Evolutionary conservation across 2,113 vertebrate species (phyloP), one percentile per base, ranked within the genome.

Genomic region (Trogon surrucura): DNA sequence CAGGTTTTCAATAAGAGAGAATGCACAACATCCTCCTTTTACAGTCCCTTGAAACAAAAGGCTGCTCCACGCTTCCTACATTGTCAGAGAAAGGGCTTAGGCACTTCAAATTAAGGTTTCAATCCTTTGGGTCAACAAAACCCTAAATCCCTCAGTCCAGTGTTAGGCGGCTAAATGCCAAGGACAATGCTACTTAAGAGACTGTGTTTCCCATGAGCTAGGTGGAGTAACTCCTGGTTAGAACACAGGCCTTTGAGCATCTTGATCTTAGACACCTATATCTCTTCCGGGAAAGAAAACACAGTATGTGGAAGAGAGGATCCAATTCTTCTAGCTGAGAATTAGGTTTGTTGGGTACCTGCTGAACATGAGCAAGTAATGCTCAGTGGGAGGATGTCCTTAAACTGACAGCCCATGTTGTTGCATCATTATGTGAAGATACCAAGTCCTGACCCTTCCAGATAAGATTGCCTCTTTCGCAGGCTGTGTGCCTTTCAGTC

Each of bases 151-250:
- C 17, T 30, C 32, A 85, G 67, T 13, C 30, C 41, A 57, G 64
- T 0, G 0, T n/a, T 41, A 30, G 3, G 19, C 26, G 62, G 10
- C 41, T 74, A 54, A 87, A 78, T 58, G 45, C 29, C 45, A 53
- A 38, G 21, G 30, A 2, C 32, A 9, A 13, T 18, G 61, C 62
- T 65, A 13, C n/a, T 53, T 26, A 21, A 19, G 27, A 73, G 36
- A 57, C 19, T 0, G 0, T 27, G 34, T 48, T 88, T 77, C 36
- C 32, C 41, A 26, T 50, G 0, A 0, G 38, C 34, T 44, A n/a
- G 36, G 38, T 36, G 36, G 87, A 87, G 38, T 11, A 6, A 64
- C 12, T 82, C 51, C 18, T 9, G 1, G 23, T 47, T 34, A 89
- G 27, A 85, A 27, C 17, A 38, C n/a, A 77, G 23, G 21, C 21